These are phyloP conservation scores for Lasiommata megera DNA, from an alignment of 2,888 invertebrate genomes.

Conservation along the genomic window DNA sequence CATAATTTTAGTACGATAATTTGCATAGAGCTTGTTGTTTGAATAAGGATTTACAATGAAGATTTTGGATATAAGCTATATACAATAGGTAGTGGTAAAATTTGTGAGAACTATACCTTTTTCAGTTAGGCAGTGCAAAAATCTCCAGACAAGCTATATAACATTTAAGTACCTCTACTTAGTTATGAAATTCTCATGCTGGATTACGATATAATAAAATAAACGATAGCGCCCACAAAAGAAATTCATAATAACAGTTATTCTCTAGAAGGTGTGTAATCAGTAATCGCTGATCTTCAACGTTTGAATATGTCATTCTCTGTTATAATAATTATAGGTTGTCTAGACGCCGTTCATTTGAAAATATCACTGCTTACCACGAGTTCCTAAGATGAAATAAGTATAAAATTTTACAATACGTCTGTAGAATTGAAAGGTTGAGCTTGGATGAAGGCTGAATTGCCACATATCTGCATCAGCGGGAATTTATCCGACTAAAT, in stretches of 20 bases:
- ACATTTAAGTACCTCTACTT: background rate
- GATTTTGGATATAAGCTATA: too few species aligned
- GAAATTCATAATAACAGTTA: slow-evolving; percentile 9
- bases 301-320: slow-evolving; percentile 13
- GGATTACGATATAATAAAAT: slow-evolving; percentile 1
- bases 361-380: slow-evolving; percentile 5
- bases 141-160: too few species aligned
- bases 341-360: slow-evolving; percentile 13
- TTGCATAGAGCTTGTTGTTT: too few species aligned
- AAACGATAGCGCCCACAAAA: slow-evolving; percentile 8
- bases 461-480: slow-evolving; percentile 40
- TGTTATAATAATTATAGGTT: slow-evolving; percentile 19
- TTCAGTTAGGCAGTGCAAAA: too few species aligned
- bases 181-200: slow-evolving; percentile 1
- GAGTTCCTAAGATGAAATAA: background rate
- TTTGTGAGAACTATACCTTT: too few species aligned
- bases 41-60: too few species aligned
- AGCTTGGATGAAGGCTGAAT: slow-evolving; percentile 44
- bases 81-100: too few species aligned
- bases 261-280: background rate
- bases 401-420: slow-evolving; percentile 30
- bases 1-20: too few species aligned
- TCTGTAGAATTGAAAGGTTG: slow-evolving; percentile 40
- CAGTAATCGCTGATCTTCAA: background rate
- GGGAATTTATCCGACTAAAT: slow-evolving; percentile 38